A percentile compares a stretch with the other conserved stretches of the same genome.
Conservation (phyloP, 2,113 vertebrate genomes). For the Bungarus multicinctus region DNA sequence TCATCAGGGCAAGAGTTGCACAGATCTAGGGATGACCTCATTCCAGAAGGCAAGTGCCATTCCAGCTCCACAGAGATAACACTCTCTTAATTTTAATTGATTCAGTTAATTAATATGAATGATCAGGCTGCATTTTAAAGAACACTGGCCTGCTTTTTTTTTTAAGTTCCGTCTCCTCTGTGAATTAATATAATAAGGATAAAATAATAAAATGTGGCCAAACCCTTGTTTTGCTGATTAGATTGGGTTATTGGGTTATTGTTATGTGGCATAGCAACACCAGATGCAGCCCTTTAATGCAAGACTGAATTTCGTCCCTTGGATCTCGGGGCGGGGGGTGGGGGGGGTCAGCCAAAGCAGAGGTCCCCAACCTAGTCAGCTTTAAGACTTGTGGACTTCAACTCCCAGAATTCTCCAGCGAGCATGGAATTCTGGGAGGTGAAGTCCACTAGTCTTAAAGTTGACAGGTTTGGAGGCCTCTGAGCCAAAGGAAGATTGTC, state of each 20-base stretch:
- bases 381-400: too few relatives aligned
- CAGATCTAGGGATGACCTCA: background rate
- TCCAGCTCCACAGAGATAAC: background rate
- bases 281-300: too few relatives aligned
- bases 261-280: too few relatives aligned
- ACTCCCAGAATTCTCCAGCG: too few relatives aligned
- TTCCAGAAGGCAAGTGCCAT: background rate
- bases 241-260: too few relatives aligned
- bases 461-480: too few relatives aligned
- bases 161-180: background rate
- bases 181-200: background rate
- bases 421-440: too few relatives aligned
- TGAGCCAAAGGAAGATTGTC: too few relatives aligned
- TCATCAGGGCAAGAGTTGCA: background rate
- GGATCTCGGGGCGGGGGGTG: background rate
- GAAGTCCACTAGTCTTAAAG: too few relatives aligned
- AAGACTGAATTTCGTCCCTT: background rate
- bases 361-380: too few relatives aligned
- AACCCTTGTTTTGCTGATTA: background rate
- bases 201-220: background rate
- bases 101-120: background rate
- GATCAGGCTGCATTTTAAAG: background rate
- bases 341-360: too few relatives aligned
- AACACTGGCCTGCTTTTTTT: background rate
- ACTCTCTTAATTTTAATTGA: background rate